A percentile compares a stretch with the other conserved stretches of the same genome.
Evolutionary conservation across 2,888 invertebrate species (phyloP).

Genomic region (Ferdinandea cuprea): DNA sequence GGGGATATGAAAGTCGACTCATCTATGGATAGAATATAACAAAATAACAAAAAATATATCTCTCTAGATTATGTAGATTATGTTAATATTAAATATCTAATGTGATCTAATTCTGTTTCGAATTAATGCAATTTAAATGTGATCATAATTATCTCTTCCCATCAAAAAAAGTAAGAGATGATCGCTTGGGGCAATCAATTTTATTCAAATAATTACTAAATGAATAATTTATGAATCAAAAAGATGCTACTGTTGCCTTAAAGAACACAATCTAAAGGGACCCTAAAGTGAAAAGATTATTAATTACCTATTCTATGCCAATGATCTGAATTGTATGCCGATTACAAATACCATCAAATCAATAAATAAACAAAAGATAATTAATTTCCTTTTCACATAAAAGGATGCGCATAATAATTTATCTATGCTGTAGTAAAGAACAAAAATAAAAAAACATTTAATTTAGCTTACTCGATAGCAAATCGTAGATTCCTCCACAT

Average conservation of each 20-base stretch:
- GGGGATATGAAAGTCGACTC: too few species aligned
- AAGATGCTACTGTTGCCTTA: constrained; percentile 45
- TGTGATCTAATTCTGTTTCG: too few species aligned
- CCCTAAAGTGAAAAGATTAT: constrained; percentile 6
- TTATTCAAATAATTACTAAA: constrained; percentile 36
- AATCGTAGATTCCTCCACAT: constrained; percentile 38
- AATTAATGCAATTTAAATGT: constrained; percentile 51
- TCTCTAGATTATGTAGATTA: too few species aligned
- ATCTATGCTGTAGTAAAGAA: background rate
- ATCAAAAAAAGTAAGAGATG: constrained; percentile 2
- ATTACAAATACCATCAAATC: background rate
- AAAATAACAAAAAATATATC: too few species aligned
- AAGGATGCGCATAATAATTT: constrained; percentile 46
- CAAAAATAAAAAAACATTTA: constrained; percentile 33
- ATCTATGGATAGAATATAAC: too few species aligned
- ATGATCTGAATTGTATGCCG: constrained; percentile 39
- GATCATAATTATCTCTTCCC: constrained; percentile 55
- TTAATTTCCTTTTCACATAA: constrained; percentile 19
- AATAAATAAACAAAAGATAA: constrained; percentile 29
- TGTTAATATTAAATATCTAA: too few species aligned
- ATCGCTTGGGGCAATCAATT: constrained; percentile 18
- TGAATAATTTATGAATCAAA: constrained; percentile 53
- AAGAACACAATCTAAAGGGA: constrained; percentile 18
- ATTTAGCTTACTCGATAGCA: constrained; percentile 50
- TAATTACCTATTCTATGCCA: constrained; percentile 11